Conservation (phyloP, 2,888 invertebrate genomes). For the Hyposoter didymator region DNA sequence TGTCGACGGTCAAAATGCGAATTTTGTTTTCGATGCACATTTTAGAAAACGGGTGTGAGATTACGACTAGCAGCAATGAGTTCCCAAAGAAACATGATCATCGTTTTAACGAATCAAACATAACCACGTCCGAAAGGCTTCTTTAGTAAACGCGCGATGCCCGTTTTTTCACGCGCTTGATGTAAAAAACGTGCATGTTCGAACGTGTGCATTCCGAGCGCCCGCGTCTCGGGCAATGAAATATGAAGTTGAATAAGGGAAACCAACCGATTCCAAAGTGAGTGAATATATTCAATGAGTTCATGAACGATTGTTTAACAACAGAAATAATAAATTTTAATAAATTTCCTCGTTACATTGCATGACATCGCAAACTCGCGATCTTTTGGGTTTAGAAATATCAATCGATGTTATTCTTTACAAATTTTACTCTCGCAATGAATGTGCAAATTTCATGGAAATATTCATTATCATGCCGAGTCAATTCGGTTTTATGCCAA, state of each 20-base stretch:
- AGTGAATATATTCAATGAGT: slow-evolving; percentile 9
- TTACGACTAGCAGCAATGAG: background rate
- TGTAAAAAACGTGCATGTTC: slow-evolving; percentile 17
- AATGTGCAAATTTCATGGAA: background rate
- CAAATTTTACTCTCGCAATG: background rate
- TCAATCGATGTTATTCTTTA: background rate
- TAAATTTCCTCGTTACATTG: background rate
- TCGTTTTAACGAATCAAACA: slow-evolving; percentile 24
- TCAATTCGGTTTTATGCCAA: background rate
- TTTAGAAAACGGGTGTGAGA: slow-evolving; percentile 8
- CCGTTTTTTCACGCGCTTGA: slow-evolving; percentile 25
- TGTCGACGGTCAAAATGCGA: slow-evolving; percentile 18
- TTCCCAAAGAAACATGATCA: slow-evolving; percentile 2
- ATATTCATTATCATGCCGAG: background rate
- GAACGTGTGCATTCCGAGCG: slow-evolving; percentile 38
- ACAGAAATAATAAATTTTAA: background rate
- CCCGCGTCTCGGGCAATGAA: slow-evolving; percentile 30
- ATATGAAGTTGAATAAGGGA: slow-evolving; percentile 63
- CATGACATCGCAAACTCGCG: background rate
- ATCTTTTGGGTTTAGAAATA: background rate
- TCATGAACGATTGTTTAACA: background rate
- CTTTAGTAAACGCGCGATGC: slow-evolving; percentile 1
- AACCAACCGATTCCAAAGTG: slow-evolving; percentile 56
- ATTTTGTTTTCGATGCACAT: slow-evolving; percentile 45
- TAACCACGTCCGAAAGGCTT: slow-evolving; percentile 10